phyloP scores from a whole-genome alignment of 53 echinoderm and acorn worm species.

The Patiria pectinifera region DNA sequence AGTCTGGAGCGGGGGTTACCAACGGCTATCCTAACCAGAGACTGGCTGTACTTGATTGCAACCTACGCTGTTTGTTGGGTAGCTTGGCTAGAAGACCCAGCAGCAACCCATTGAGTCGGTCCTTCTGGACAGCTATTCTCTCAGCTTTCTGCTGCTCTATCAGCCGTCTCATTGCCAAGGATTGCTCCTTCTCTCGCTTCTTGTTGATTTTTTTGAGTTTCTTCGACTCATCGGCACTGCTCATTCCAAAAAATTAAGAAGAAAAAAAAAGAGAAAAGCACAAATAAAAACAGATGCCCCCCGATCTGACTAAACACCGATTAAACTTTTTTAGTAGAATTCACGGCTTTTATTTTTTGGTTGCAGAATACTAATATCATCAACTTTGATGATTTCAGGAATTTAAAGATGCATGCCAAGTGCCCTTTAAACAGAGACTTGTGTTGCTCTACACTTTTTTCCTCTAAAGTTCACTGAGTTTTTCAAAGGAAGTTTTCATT shows the following conservation, averaged over 20 bases:
- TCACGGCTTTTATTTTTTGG: too few relatives aligned
- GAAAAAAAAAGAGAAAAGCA: neutral
- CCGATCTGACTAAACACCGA: neutral
- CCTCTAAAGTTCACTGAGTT: too few relatives aligned
- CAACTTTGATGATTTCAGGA: too few relatives aligned
- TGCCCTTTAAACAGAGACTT: too few relatives aligned
- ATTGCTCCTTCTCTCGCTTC: conserved; percentile 69
- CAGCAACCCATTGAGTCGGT: conserved; percentile 80
- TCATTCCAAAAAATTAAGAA: neutral
- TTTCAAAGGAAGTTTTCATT: too few relatives aligned
- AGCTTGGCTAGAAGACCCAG: conserved; percentile 77
- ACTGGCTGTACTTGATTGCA: neutral
- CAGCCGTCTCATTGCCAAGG: conserved; percentile 48
- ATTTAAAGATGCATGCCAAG: too few relatives aligned
- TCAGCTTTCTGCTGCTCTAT: conserved; percentile 67
- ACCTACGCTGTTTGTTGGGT: conserved; percentile 92
- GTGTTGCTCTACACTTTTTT: too few relatives aligned
- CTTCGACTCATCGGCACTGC: conserved; percentile 37
- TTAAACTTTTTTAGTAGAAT: too few relatives aligned
- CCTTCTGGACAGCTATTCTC: conserved; percentile 67
- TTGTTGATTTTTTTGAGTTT: conserved; percentile 32
- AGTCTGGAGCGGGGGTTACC: too few relatives aligned
- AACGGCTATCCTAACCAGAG: neutral
- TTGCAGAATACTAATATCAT: too few relatives aligned
- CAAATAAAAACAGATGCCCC: neutral